A percentile compares a stretch with the other conserved stretches of the same genome.
Evolutionary conservation across 1,140 invertebrate species (phyloP).

Genomic region (Venustaconcha ellipsiformis): DNA sequence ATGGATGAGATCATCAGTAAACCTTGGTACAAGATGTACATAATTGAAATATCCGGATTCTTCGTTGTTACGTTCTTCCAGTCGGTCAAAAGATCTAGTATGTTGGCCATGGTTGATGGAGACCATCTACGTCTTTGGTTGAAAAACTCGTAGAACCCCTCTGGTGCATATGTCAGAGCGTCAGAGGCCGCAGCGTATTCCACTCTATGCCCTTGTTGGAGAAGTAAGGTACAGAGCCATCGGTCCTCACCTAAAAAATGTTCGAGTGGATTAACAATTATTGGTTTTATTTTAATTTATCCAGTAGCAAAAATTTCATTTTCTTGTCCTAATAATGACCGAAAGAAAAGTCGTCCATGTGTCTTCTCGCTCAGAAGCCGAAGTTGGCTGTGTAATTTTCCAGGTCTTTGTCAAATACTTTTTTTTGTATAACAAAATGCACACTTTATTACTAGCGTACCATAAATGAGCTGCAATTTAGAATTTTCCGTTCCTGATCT

Average conservation of each 20-base stretch:
- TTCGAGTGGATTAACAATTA: not conserved
- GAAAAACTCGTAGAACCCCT: conserved; percentile 76
- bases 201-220: conserved; percentile 76
- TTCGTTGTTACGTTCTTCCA: conserved; percentile 61
- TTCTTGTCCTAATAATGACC: too few relatives aligned
- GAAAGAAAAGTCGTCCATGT: too few relatives aligned
- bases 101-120: conserved; percentile 78
- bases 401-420: too few relatives aligned
- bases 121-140: conserved; percentile 77
- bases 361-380: too few relatives aligned
- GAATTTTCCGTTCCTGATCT: too few relatives aligned
- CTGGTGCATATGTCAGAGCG: conserved; percentile 76
- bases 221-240: conserved; percentile 76
- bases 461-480: too few relatives aligned
- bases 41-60: conserved; percentile 50
- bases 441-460: too few relatives aligned
- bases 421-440: too few relatives aligned
- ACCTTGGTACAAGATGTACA: conserved; percentile 57
- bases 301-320: too few relatives aligned
- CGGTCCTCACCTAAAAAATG: conserved; percentile 73
- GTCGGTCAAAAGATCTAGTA: conserved; percentile 73
- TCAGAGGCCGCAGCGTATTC: conserved; percentile 77
- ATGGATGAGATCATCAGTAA: conserved; percentile 72
- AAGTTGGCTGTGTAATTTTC: too few relatives aligned
- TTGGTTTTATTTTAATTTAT: not conserved